Evolutionary conservation across 2,888 invertebrate genomes (phyloP).

Genomic region (Drosophila picticornis): DNA sequence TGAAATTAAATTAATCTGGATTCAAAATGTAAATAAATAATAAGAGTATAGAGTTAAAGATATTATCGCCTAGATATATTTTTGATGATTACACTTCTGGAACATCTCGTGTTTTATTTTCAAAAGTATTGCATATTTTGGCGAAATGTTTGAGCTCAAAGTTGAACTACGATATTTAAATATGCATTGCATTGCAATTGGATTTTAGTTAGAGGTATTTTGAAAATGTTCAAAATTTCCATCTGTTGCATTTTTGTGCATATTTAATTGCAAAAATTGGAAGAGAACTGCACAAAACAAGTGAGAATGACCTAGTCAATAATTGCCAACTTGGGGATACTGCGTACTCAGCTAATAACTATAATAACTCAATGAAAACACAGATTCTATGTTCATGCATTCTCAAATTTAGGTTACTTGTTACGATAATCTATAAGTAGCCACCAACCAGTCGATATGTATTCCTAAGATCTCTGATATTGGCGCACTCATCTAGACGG

Average conservation of each 20-base stretch:
- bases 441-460: not conserved
- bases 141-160: slow-evolving; percentile 14
- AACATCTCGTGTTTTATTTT: not conserved
- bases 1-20: not conserved
- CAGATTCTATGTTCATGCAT: not conserved
- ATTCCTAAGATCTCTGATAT: not conserved
- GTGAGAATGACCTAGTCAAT: not conserved
- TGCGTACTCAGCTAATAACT: too few species aligned
- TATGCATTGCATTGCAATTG: slow-evolving; percentile 49
- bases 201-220: slow-evolving; percentile 48
- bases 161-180: slow-evolving; percentile 15
- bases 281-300: not conserved
- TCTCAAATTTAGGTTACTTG: not conserved
- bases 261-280: not conserved
- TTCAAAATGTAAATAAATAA: not conserved
- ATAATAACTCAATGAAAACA: not conserved
- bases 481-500: too few species aligned
- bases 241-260: too few species aligned
- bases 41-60: not conserved
- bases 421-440: too few species aligned
- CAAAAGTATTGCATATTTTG: slow-evolving; percentile 1
- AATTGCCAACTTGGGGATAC: not conserved
- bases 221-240: not conserved
- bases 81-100: not conserved
- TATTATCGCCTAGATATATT: not conserved